Conservation (phyloP, 2,888 invertebrate genomes). For the Amiota communis region DNA sequence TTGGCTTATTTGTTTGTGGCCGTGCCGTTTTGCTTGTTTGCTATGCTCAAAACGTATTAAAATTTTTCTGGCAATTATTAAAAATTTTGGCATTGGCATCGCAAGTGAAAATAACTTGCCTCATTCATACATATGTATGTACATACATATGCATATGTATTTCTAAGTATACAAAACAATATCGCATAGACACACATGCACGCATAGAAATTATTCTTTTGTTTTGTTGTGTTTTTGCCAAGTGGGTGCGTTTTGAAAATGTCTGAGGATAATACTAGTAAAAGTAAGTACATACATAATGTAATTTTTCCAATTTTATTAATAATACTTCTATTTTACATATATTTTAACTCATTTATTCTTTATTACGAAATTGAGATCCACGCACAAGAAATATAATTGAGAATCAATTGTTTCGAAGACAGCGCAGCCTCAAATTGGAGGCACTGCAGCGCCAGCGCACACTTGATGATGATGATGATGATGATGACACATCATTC, state of each 20-base stretch:
- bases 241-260: constrained; percentile 50
- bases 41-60: constrained; percentile 37
- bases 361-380: constrained; percentile 42
- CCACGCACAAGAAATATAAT: constrained; percentile 67
- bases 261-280: constrained; percentile 60
- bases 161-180: no score
- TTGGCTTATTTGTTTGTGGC: constrained; percentile 19
- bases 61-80: constrained; percentile 60
- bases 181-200: constrained; percentile 14
- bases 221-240: constrained; percentile 50
- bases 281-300: constrained; percentile 49
- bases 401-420: constrained; percentile 69
- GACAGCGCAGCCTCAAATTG: constrained; percentile 67
- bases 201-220: constrained; percentile 40
- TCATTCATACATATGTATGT: constrained; percentile 30
- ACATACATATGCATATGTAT: constrained; percentile 31
- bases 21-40: constrained; percentile 34
- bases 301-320: background rate
- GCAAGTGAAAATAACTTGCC: constrained; percentile 33
- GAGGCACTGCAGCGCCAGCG: constrained; percentile 57
- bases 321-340: background rate
- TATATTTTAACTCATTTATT: no score
- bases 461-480: constrained; percentile 47
- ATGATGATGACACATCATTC: constrained; percentile 43
- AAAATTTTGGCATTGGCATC: constrained; percentile 46